Percentiles rank a stretch among this genome's conserved stretches.
phyloP scores from a whole-genome alignment of 2,888 invertebrate genomes.

The Caenorhabditis sp. region DNA sequence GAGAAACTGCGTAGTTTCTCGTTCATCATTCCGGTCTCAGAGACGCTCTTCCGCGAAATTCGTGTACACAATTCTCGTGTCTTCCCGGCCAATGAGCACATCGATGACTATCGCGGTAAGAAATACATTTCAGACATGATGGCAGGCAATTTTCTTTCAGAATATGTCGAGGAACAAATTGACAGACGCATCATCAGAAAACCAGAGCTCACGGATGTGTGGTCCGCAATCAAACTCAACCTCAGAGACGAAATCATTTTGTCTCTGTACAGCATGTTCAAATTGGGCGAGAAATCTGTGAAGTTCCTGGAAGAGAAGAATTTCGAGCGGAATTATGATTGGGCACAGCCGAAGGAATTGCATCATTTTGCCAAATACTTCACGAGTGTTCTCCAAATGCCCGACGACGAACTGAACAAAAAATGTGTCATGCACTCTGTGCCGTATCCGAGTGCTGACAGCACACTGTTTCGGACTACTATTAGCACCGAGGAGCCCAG shows the following conservation, averaged over 20 bases:
- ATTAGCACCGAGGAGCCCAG: too few relatives aligned
- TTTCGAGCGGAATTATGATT: background rate
- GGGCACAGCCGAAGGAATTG: constrained; percentile 8
- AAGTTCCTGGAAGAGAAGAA: background rate
- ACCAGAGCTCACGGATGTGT: background rate
- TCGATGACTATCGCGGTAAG: constrained; percentile 1
- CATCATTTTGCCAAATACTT: constrained; percentile 10
- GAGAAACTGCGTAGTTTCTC: constrained; percentile 2
- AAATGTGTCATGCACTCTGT: background rate
- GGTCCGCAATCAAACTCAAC: background rate
- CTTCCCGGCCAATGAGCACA: background rate
- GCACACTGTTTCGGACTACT: background rate
- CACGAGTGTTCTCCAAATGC: background rate
- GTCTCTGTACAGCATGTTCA: background rate
- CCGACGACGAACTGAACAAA: background rate
- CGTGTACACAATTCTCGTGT: constrained; percentile 5
- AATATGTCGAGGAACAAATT: background rate
- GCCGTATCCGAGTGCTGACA: background rate
- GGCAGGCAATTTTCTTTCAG: background rate
- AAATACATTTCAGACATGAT: background rate
- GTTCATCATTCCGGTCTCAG: background rate
- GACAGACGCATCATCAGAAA: background rate
- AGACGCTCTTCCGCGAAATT: constrained; percentile 1
- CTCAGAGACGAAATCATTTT: background rate
- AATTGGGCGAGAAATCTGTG: background rate